Conservation (phyloP, 2,888 invertebrate species). For the Diogma glabrata region DNA sequence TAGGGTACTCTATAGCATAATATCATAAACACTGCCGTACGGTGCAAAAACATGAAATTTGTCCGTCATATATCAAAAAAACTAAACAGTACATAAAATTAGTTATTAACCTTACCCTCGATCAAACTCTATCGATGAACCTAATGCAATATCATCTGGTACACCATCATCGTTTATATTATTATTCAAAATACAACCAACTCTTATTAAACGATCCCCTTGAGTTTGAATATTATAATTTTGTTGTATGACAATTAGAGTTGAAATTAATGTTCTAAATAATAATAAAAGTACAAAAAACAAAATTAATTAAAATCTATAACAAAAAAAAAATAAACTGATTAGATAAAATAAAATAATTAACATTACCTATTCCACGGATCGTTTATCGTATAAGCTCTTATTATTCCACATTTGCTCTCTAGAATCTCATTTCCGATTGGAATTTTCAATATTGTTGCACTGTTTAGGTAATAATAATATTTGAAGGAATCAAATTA, state of each 20-base stretch:
- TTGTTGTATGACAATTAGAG: constrained; percentile 68
- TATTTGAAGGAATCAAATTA: background rate
- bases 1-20: too few species aligned
- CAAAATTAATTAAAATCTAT: constrained; percentile 5
- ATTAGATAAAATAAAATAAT: too few species aligned
- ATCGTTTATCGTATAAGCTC: constrained; percentile 32
- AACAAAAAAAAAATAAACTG: background rate
- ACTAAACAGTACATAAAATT: background rate
- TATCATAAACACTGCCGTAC: too few species aligned
- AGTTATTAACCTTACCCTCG: constrained; percentile 25
- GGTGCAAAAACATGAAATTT: background rate
- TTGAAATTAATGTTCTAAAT: constrained; percentile 64
- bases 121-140: constrained; percentile 44
- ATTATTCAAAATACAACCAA: constrained; percentile 59
- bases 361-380: constrained; percentile 4
- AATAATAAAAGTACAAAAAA: constrained; percentile 39
- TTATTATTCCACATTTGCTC: constrained; percentile 32
- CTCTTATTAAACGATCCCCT: constrained; percentile 68
- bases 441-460: constrained; percentile 26
- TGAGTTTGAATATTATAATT: constrained; percentile 75
- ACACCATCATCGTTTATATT: constrained; percentile 28
- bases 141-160: constrained; percentile 41
- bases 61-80: background rate
- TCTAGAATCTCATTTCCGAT: constrained; percentile 34
- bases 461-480: constrained; percentile 12